Evolutionary conservation across 2,113 vertebrate species (phyloP), one percentile per base, ranked within the genome.

Genomic region (Todiramphus chloris): DNA sequence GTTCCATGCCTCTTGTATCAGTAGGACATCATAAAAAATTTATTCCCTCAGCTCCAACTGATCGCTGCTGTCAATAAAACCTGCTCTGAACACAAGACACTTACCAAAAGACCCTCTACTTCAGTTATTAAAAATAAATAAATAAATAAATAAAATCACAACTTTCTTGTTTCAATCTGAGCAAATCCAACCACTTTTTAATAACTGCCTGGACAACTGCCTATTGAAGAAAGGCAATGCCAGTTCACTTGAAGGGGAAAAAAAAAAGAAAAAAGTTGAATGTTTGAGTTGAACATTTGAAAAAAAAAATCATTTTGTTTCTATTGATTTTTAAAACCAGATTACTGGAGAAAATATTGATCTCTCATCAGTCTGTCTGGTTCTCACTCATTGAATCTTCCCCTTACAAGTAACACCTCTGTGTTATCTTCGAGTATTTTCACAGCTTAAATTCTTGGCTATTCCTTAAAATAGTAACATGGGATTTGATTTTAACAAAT

Each of bases 261-360:
- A 27, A 41, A 58, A 9, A 2, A 9, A 24, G 39, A 56, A 58
- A 24, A 59, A 10, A 0, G 6, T 28, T 44, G 46, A 75, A 48
- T 30, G 37, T 48, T 89, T 91, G 48, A 95, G 33, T 7, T 80
- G 39, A 85, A 75, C 27, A 53, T 24, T 39, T 46, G 14, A 30
- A 3, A 13, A 51, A 51, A 48, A 66, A 79, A 69, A 46, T 16
- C 0, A 86, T 44, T 75, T 76, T 5, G 16, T 89, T 93, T 89
- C 67, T 62, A 96, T 51, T 86, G 89, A 95, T 90, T 89, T 89
- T 87, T 94, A 78, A 87, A 97, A 96, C 28, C 53, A 79, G 33
- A 93, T 96, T 94, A 96, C 55, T 72, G 55, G 30, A 72, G 46
- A 89, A 95, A 93, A 83, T 88, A 96, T 51, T 90, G 95, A 93